phyloP scores from a whole-genome alignment of 2,888 invertebrate species.

The Dendrolimus houi region DNA sequence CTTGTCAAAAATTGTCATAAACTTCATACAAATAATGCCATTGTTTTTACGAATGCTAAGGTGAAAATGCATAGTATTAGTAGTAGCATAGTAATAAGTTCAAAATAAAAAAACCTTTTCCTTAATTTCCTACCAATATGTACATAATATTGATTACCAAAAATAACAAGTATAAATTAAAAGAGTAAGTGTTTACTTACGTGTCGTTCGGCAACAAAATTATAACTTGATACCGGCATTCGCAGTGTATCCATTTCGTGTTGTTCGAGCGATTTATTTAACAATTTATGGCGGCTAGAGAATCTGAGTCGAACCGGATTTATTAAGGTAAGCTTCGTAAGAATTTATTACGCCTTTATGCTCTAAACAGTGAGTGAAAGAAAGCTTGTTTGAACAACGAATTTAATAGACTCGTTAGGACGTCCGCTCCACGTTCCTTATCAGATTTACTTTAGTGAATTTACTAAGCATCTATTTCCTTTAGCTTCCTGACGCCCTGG shows the following conservation, averaged over 20 bases:
- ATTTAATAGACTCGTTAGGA: conserved; percentile 30
- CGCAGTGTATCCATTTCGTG: conserved; percentile 34
- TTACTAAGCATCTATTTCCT: not conserved
- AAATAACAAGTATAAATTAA: too few relatives aligned
- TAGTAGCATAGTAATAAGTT: too few relatives aligned
- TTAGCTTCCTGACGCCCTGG: not conserved
- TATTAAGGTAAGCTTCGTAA: conserved; percentile 57
- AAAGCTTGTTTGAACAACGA: conserved; percentile 32
- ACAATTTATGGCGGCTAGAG: conserved; percentile 59
- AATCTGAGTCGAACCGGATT: conserved; percentile 63
- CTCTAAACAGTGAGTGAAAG: conserved; percentile 39
- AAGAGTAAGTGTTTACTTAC: not conserved
- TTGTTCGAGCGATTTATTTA: conserved; percentile 62
- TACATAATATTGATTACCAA: too few relatives aligned
- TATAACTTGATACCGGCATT: conserved; percentile 33
- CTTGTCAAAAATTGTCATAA: too few relatives aligned
- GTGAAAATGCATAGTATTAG: too few relatives aligned
- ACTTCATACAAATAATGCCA: too few relatives aligned
- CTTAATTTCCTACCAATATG: too few relatives aligned
- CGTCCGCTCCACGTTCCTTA: conserved; percentile 15
- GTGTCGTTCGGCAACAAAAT: conserved; percentile 22
- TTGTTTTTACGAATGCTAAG: too few relatives aligned
- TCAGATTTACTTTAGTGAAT: conserved; percentile 15
- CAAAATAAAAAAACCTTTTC: too few relatives aligned
- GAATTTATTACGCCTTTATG: conserved; percentile 52